Evolutionary conservation across 2,113 vertebrate species (phyloP).

Genomic region (Indicator maculatus): DNA sequence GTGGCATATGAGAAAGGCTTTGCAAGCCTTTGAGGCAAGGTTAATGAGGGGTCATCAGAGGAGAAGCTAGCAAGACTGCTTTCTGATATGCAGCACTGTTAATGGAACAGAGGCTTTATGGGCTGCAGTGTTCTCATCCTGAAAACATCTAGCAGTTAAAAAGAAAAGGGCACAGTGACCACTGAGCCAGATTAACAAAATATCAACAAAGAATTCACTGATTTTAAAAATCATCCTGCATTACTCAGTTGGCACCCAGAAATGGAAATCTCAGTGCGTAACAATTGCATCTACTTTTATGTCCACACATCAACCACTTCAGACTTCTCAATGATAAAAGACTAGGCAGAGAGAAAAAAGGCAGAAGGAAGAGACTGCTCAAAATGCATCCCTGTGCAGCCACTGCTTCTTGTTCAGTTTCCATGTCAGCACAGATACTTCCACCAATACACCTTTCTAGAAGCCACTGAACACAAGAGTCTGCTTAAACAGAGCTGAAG

Average conservation of each 20-base stretch:
- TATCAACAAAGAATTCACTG: slow-evolving; percentile 48
- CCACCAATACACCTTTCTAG: not conserved
- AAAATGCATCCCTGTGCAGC: not conserved
- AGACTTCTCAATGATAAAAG: not conserved
- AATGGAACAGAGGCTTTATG: slow-evolving; percentile 50
- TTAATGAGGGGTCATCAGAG: slow-evolving; percentile 64
- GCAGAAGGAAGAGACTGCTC: not conserved
- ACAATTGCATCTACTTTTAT: not conserved
- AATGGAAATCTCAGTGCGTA: not conserved
- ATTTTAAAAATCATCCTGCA: slow-evolving; percentile 4
- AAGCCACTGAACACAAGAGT: not conserved
- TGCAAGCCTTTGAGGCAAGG: slow-evolving; percentile 39
- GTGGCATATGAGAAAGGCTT: slow-evolving; percentile 39
- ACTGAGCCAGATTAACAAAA: slow-evolving; percentile 36
- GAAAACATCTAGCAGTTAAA: slow-evolving; percentile 52
- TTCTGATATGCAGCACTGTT: slow-evolving; percentile 23
- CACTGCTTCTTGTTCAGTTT: not conserved
- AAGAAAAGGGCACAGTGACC: slow-evolving; percentile 17
- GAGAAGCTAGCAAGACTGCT: slow-evolving; percentile 26
- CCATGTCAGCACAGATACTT: not conserved
- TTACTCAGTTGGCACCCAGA: not conserved
- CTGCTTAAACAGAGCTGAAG: not conserved
- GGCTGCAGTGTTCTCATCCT: slow-evolving; percentile 59
- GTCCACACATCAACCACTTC: not conserved
- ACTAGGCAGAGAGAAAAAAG: not conserved